These are phyloP conservation scores for Tricholauxania praeusta DNA, from an alignment of 2,888 invertebrate genomes.

Conservation along the genomic window DNA sequence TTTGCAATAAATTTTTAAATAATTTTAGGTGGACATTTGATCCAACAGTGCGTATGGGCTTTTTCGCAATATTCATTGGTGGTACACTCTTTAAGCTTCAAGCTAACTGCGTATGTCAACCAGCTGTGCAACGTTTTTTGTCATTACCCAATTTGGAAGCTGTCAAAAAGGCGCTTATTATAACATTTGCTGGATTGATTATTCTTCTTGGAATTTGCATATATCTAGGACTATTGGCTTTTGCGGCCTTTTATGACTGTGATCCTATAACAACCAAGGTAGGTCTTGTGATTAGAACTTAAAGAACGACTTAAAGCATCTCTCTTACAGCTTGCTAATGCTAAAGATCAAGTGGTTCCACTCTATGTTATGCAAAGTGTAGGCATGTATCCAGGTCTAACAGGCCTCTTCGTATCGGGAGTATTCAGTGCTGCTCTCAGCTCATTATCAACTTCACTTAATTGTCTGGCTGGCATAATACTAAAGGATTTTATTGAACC, in stretches of 20 bases:
- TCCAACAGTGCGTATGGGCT: conserved; percentile 81
- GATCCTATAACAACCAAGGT: conserved; percentile 84
- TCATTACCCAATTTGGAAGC: conserved; percentile 76
- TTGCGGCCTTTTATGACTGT: conserved; percentile 79
- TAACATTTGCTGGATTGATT: conserved; percentile 75
- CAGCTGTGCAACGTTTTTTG: conserved; percentile 85
- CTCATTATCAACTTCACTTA: conserved; percentile 82
- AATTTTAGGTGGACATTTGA: conserved; percentile 77
- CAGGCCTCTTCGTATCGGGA: conserved; percentile 89
- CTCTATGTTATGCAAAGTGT: conserved; percentile 86
- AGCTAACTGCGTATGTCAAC: conserved; percentile 81
- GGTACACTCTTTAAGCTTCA: conserved; percentile 81
- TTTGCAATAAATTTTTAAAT: too few species aligned
- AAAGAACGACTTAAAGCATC: background rate
- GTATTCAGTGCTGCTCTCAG: conserved; percentile 90
- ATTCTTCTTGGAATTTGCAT: conserved; percentile 74
- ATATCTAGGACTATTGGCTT: conserved; percentile 80
- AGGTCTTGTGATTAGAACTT: background rate
- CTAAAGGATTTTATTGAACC: conserved; percentile 83
- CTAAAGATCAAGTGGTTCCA: conserved; percentile 85
- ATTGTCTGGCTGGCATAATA: conserved; percentile 82
- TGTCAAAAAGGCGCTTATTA: conserved; percentile 77
- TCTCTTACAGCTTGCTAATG: conserved; percentile 73
- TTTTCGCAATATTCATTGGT: conserved; percentile 81
- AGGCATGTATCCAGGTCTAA: conserved; percentile 80